These are phyloP conservation scores for Lepus europaeus DNA, from an alignment of 2,113 vertebrate genomes.

Conservation along the genomic window DNA sequence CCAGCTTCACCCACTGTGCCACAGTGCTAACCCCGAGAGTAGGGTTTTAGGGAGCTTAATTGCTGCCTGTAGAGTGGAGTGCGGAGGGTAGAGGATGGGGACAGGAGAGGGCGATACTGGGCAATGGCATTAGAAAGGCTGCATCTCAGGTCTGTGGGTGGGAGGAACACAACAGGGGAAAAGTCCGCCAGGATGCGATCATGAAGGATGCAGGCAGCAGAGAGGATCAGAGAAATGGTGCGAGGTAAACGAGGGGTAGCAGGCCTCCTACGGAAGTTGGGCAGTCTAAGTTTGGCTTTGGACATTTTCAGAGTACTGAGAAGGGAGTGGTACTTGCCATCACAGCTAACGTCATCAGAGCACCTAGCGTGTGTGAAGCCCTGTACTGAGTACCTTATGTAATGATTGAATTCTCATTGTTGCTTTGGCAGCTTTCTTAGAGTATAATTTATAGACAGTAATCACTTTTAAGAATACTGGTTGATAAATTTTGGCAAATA, in stretches of 20 bases:
- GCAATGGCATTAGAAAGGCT: neutral
- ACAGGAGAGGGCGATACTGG: neutral
- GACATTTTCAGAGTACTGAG: neutral
- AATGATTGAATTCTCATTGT: too few species aligned
- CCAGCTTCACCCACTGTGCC: too few species aligned
- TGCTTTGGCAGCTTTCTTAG: neutral
- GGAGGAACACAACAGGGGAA: neutral
- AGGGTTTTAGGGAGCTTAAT: neutral
- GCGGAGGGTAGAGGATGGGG: neutral
- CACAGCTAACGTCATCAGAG: neutral
- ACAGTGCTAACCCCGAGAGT: too few species aligned
- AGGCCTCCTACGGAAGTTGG: neutral
- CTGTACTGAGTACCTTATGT: neutral
- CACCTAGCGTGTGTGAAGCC: neutral
- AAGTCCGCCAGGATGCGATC: neutral
- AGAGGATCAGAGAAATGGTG: neutral
- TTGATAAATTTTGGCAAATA: slow-evolving; percentile 2
- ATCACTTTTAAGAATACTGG: neutral
- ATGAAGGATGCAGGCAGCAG: neutral
- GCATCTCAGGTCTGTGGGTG: neutral
- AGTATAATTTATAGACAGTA: neutral
- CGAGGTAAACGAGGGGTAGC: neutral
- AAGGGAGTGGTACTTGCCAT: neutral
- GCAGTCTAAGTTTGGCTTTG: slow-evolving; percentile 6
- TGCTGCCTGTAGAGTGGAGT: neutral